Evolutionary conservation across 2,113 vertebrate genomes (phyloP), one percentile per base, ranked within the genome.

Genomic region (Argyrosomus japonicus): DNA sequence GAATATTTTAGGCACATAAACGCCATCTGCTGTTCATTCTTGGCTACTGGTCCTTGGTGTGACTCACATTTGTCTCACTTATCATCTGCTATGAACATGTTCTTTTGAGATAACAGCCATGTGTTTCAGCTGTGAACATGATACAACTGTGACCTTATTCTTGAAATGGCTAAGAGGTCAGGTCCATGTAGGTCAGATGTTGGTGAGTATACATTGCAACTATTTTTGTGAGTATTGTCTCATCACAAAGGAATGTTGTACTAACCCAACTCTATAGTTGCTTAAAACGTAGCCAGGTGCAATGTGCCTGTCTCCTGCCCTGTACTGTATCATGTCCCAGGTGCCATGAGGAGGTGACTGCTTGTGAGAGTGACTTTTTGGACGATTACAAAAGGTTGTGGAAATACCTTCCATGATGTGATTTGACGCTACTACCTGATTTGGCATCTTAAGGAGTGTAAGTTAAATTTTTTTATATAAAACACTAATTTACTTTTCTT

Each of bases 61-160:
- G 0, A 43, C 67, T 54, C 69, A 61, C 68, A 18, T 77, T 87
- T 73, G 77, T 72, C 63, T 75, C 47, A 53, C 68, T 80, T 75
- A 82, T 83, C 76, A 67, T 79, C 73, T 54, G 57, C 51, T 65
- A 2, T 73, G 62, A 51, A 53, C 48, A 75, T 83, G 70, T 77
- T 87, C 81, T 73, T 80, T 83, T 68, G 51, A 86, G 83, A 69
- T 53, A 68, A 68, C 86, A 77, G 67, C 54, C 67, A 36, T 50
- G 51, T 70, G 76, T 88, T 80, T 84, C 13, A 4, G 45, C 82
- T 72, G 80, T 77, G 68, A 90, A 89, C 88, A 75, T 51, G 87
- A 91, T 87, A 81, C 79, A 83, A 40, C 75, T 32, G 21, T 74
- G 75, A 88, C 87, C 78, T 86, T 87, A 43, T 71, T 72, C 60